Base-by-base conservation (phyloP, 2,888 invertebrate genomes). In the Sinhomidia bicolor region DNA sequence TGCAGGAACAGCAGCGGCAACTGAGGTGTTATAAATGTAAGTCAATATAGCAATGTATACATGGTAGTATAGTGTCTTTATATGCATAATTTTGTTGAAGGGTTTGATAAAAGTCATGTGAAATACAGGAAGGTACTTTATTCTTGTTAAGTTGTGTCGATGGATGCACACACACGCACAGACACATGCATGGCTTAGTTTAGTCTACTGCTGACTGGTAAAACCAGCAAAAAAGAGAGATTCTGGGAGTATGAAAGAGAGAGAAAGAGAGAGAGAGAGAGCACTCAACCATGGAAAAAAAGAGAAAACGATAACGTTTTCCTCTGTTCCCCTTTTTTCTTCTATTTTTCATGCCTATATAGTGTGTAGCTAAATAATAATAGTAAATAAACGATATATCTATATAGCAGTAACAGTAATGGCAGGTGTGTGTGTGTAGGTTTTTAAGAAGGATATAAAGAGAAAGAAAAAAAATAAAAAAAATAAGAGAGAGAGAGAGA, bases 261-360 rank as follows among this genome's bases (percentile, higher is more conserved):
- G 7, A 7, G 7, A 57, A 57, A n/a, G 54, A 17, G 54, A 57
- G 17, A 17, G 54, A 60, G 60, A 9, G 36, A 23, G 26, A n/a
- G 32, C n/a, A 65, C n/a, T 65, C 44, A 71, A 44, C 71, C 71
- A 71, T 44, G 23, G 44, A 44, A 20, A 68, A 71, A 23, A 41
- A 44, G 71, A 44, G 71, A 71, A 68, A 71, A 23, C 44, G 71
- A 44, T 71, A 71, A 23, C 23, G 71, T 44, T 71, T 68, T 44
- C 44, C 44, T 17, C 44, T 23, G 23, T 23, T 44, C 41, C 41
- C n/a, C n/a, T n/a, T n/a, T n/a, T n/a, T 71, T 20, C 12, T 44
- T 23, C 36, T 12, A 65, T 4, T 65, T 65, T 65, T 17, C 65
- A n/a, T 36, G 36, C 41, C 23, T 44, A 3, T 51, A n/a, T n/a